Base-by-base conservation (phyloP, 2,797 vertebrate genomes). In the Enoplosus armatus region DNA sequence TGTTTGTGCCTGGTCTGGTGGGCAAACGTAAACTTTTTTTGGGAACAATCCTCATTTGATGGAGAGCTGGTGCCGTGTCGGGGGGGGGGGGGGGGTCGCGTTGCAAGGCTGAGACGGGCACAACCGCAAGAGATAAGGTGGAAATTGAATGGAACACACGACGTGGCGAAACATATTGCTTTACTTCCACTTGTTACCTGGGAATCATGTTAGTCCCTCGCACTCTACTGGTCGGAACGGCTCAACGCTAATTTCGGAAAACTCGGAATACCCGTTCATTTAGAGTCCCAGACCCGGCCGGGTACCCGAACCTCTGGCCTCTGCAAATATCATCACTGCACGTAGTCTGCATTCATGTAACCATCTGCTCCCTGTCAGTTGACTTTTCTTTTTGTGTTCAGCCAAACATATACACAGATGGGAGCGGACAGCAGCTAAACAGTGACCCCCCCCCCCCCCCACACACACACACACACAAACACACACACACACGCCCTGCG, bases 21-120 rank as follows among this genome's bases (percentile, higher is more conserved):
- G 63, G 67, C 80, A 56, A 82, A 85, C 39, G 12, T 90, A 87
- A 92, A 91, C 90, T 60, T 85, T 85, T 72, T 54, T 51, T 47
- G 47, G 22, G 75, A 85, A 87, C 87, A 82, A 85, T 74, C 72
- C 41, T 58, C 26, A 26, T 75, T 37, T 27, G 70, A 61, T 26
- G 0, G 26, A 22, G 39, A 58, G 54, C 59, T 67, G 80, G 73
- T 56, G 0, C 1, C 8, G 48, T 26, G 74, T 61, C 69, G 56
- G 0, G 1, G 50, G 62, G 56, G 74, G 56, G 64, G 56, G 0
- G 1, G 50, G 62, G 56, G 50, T 4, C 12, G 6, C 43, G 64
- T 6, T 26, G 14, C 27, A 6, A 18, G 14, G 51, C 54, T 29
- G 65, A 8, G 20, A 41, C n/a, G 58, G 5, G 0, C 31, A 53